Evolutionary conservation across 2,797 vertebrate genomes (phyloP).

Genomic region (Syngnathus rostellatus): DNA sequence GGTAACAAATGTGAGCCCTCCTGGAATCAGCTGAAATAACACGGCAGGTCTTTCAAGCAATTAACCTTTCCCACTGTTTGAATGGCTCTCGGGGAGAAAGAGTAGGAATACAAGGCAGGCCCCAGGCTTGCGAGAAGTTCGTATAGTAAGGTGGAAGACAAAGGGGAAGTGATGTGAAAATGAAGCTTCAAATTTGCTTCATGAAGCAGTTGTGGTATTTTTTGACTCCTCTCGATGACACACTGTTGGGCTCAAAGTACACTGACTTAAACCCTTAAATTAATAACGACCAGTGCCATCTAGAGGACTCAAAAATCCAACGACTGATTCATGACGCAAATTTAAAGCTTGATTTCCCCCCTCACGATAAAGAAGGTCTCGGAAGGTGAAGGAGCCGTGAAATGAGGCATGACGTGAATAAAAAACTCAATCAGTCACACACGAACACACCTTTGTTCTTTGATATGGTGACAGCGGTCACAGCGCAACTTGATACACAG

Average conservation of each 20-base stretch:
- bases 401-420: slow-evolving; percentile 62
- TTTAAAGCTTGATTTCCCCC: no score
- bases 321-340: no score
- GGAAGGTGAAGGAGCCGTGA: slow-evolving; percentile 16
- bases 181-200: no score
- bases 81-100: slow-evolving; percentile 37
- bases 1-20: slow-evolving; percentile 55
- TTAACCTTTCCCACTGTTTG: slow-evolving; percentile 64
- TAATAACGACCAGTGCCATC: no score
- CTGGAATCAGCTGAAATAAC: slow-evolving; percentile 64
- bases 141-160: slow-evolving; percentile 29
- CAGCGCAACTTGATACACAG: slow-evolving; percentile 51
- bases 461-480: slow-evolving; percentile 56
- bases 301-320: no score
- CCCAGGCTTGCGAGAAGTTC: slow-evolving; percentile 13
- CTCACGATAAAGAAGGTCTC: slow-evolving; percentile 7
- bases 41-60: slow-evolving; percentile 59
- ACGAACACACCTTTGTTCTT: slow-evolving; percentile 73
- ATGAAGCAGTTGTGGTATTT: no score
- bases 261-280: no score
- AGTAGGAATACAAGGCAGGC: slow-evolving; percentile 36
- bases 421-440: slow-evolving; percentile 68
- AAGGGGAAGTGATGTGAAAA: slow-evolving; percentile 13
- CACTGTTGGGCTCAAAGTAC: no score
- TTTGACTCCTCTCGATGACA: no score